Conservation (phyloP, 2,797 vertebrate species). For the Artibeus jamaicensis region DNA sequence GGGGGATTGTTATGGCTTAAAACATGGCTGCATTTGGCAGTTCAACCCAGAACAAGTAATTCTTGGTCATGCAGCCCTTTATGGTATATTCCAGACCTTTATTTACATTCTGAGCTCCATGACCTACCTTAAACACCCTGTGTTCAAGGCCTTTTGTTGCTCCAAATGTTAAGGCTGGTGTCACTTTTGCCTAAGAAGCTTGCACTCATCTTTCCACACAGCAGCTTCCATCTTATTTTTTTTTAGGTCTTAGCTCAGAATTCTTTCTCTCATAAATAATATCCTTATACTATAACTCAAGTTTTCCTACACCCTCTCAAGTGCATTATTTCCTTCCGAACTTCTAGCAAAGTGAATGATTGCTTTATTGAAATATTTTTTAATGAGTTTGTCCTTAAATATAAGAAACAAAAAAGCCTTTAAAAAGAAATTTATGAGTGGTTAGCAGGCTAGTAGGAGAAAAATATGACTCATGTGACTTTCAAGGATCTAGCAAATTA, state of each 20-base stretch:
- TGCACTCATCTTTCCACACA: background rate
- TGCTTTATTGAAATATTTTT: background rate
- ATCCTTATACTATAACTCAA: background rate
- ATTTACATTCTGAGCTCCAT: background rate
- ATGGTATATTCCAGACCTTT: background rate
- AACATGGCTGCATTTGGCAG: background rate
- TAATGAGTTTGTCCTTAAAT: background rate
- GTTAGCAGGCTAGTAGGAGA: background rate
- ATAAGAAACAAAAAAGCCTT: background rate
- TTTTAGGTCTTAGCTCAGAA: background rate
- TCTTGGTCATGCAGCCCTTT: background rate
- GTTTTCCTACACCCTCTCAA: background rate
- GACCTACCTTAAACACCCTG: background rate
- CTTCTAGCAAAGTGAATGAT: background rate
- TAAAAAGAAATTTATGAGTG: background rate
- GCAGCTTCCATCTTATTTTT: background rate
- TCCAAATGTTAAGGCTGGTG: background rate
- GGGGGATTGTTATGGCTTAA: background rate
- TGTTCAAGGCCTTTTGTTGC: background rate
- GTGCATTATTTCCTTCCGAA: background rate
- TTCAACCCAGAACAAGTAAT: background rate
- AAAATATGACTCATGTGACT: background rate
- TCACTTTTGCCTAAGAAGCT: background rate
- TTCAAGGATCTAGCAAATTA: background rate
- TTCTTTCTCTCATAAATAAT: background rate